phyloP scores from a whole-genome alignment of 2,113 vertebrate species.

The Ovibos moschatus region DNA sequence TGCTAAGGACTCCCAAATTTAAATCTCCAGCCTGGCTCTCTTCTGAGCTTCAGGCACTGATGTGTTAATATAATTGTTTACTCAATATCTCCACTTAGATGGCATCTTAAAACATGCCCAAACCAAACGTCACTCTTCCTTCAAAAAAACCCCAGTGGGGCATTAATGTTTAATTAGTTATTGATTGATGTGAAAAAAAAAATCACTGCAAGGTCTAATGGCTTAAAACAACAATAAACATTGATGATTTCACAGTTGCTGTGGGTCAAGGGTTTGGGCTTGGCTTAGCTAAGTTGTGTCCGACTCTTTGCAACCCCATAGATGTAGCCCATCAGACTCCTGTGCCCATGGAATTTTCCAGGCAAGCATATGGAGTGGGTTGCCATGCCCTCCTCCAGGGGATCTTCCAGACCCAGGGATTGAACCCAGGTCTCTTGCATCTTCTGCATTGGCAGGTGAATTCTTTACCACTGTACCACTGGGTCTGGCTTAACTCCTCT shows the following conservation, averaged over 20 bases:
- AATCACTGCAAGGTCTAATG: neutral
- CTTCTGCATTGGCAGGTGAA: neutral
- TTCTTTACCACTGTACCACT: neutral
- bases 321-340: neutral
- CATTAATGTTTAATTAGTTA: neutral
- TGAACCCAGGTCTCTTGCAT: neutral
- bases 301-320: neutral
- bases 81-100: neutral
- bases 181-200: neutral
- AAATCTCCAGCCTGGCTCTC: neutral
- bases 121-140: neutral
- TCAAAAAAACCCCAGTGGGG: neutral
- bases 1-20: neutral
- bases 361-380: neutral
- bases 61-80: neutral
- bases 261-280: neutral
- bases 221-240: neutral
- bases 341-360: neutral
- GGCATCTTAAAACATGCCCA: constrained; percentile 4
- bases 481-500: neutral
- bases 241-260: neutral
- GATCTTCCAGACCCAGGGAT: neutral
- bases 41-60: neutral
- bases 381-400: neutral
- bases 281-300: neutral